A percentile compares a stretch with the other conserved stretches of the same genome.
Conservation (phyloP, 1,140 invertebrate species). For the Radopholus similis region DNA sequence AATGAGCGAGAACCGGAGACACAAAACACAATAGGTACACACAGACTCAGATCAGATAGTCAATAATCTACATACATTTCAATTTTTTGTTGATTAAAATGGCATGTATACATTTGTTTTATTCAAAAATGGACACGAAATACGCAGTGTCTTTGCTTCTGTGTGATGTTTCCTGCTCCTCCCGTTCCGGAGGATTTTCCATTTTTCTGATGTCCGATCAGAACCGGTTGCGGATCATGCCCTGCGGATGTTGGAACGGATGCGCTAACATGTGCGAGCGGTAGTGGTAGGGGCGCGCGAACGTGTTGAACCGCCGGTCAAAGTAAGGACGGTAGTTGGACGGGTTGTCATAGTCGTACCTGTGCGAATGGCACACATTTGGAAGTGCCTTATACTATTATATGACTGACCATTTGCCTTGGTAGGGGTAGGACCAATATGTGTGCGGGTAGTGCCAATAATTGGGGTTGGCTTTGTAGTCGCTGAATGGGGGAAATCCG, state of each 20-base stretch:
- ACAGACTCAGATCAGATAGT: too few relatives aligned
- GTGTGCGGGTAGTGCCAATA: constrained; percentile 23
- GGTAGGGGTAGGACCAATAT: constrained; percentile 16
- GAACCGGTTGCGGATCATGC: constrained; percentile 13
- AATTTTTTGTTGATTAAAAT: too few relatives aligned
- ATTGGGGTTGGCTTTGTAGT: constrained; percentile 19
- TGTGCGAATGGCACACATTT: neutral
- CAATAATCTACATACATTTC: too few relatives aligned
- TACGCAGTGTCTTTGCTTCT: neutral
- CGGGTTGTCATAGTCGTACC: constrained; percentile 26
- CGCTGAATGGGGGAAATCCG: neutral
- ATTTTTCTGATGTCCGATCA: neutral
- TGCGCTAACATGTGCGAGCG: constrained; percentile 9
- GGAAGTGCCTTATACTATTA: neutral
- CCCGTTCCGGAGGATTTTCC: neutral
- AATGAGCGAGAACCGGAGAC: too few relatives aligned
- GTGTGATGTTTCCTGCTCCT: neutral
- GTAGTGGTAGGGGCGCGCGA: constrained; percentile 8
- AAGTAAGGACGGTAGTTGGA: constrained; percentile 16
- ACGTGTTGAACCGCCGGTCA: neutral
- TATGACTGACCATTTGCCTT: constrained; percentile 13
- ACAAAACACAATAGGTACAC: too few relatives aligned
- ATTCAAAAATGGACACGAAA: neutral
- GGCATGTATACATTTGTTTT: too few relatives aligned
- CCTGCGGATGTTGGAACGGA: neutral